phyloP scores from a whole-genome alignment of 2,797 vertebrate genomes.

The Bradypodion ventrale region DNA sequence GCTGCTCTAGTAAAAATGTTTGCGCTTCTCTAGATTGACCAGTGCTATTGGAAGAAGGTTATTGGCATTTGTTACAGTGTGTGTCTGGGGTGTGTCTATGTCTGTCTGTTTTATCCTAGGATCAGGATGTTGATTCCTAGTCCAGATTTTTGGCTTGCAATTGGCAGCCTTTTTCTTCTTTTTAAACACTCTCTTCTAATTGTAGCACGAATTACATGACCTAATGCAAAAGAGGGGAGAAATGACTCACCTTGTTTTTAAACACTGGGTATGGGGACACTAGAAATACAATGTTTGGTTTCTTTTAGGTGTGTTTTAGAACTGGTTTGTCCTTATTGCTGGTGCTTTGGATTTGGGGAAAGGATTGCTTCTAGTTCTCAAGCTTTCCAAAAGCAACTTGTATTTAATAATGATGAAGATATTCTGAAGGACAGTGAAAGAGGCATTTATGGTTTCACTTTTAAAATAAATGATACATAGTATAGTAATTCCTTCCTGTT shows the following conservation, averaged over 20 bases:
- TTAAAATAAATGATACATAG: neutral
- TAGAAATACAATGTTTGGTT: conserved; percentile 47
- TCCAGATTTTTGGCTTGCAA: conserved; percentile 44
- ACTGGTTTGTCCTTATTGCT: neutral
- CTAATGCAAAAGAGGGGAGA: conserved; percentile 57
- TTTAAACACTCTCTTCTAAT: conserved; percentile 56
- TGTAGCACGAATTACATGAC: conserved; percentile 49
- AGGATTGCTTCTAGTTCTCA: neutral
- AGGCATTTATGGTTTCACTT: neutral
- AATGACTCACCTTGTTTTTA: conserved; percentile 67
- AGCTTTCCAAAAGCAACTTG: neutral
- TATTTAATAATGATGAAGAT: neutral
- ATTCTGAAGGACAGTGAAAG: too few species aligned
- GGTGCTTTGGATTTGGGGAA: neutral
- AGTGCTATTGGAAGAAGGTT: neutral
- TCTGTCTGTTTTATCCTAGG: neutral
- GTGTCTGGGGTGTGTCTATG: neutral
- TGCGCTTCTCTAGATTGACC: neutral
- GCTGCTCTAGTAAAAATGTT: neutral
- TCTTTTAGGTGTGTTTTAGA: conserved; percentile 27
- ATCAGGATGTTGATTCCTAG: conserved; percentile 22
- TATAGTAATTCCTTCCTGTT: neutral
- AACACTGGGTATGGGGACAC: conserved; percentile 46
- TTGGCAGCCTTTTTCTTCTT: conserved; percentile 15
- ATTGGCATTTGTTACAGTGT: neutral